Evolutionary conservation across 2,888 invertebrate genomes (phyloP).

Genomic region (Parnassius smintheus): DNA sequence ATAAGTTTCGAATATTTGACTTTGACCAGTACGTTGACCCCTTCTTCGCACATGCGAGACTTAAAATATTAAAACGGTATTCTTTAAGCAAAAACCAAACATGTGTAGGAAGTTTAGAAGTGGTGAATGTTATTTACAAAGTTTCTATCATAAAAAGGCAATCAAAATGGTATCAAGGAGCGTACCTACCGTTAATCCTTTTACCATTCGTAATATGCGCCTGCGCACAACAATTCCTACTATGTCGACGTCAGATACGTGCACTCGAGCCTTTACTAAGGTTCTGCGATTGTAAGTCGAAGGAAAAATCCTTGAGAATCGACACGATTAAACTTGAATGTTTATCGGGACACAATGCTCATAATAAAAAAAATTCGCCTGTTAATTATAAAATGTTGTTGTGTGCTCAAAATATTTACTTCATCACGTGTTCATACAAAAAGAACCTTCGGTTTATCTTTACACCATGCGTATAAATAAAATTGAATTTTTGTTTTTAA

Average conservation of each 20-base stretch:
- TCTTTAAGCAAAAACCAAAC: constrained; percentile 1
- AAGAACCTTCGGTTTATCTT: not conserved
- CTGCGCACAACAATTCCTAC: constrained; percentile 44
- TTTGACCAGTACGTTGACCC: too few relatives aligned
- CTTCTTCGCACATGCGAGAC: too few relatives aligned
- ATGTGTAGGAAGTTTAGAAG: not conserved
- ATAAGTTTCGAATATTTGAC: too few relatives aligned
- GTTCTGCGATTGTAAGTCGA: constrained; percentile 33
- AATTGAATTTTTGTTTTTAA: too few relatives aligned
- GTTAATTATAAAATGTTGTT: constrained; percentile 10
- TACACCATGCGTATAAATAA: too few relatives aligned
- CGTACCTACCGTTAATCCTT: constrained; percentile 60
- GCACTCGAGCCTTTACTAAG: constrained; percentile 38
- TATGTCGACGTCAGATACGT: constrained; percentile 52
- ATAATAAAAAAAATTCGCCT: not conserved
- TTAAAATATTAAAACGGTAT: not conserved
- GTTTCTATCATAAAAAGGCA: constrained; percentile 27
- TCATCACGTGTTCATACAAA: not conserved
- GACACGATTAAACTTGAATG: constrained; percentile 1
- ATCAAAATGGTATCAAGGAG: constrained; percentile 40
- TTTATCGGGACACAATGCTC: constrained; percentile 2
- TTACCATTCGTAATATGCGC: constrained; percentile 60
- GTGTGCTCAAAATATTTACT: not conserved
- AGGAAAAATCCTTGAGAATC: constrained; percentile 17
- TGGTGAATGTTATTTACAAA: constrained; percentile 21